A percentile compares a stretch with the other conserved stretches of the same genome.
Evolutionary conservation across 2,888 invertebrate genomes (phyloP).

Genomic region (Papilio gigon): DNA sequence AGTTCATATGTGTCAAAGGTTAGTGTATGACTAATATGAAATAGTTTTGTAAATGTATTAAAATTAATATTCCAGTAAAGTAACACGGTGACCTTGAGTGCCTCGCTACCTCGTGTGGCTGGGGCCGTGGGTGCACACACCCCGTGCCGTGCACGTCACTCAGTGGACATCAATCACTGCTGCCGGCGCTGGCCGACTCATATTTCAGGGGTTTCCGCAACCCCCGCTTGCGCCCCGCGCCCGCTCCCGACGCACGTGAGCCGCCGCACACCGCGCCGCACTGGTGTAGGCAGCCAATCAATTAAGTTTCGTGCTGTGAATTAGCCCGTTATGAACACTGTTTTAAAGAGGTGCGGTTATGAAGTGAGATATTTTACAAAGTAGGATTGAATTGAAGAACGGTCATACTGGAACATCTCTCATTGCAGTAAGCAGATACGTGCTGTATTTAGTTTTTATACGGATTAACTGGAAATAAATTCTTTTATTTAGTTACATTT

Average conservation of each 20-base stretch:
- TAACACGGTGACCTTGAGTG: slow-evolving; percentile 26
- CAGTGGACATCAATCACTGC: slow-evolving; percentile 79
- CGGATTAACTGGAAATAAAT: too few species aligned
- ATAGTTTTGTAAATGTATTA: too few species aligned
- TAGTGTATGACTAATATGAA: too few species aligned
- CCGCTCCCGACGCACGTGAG: slow-evolving; percentile 52
- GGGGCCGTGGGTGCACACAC: slow-evolving; percentile 48
- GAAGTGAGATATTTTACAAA: slow-evolving; percentile 15
- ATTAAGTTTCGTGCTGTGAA: slow-evolving; percentile 66
- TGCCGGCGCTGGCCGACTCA: slow-evolving; percentile 75
- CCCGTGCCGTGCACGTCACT: slow-evolving; percentile 75
- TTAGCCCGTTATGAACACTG: slow-evolving; percentile 53
- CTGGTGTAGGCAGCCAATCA: slow-evolving; percentile 64
- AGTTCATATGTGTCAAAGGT: too few species aligned
- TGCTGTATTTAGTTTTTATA: too few species aligned
- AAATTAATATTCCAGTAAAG: neutral
- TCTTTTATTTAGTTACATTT: too few species aligned
- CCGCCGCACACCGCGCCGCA: slow-evolving; percentile 42
- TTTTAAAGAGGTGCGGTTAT: slow-evolving; percentile 49
- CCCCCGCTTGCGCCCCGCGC: slow-evolving; percentile 38
- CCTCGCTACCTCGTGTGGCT: slow-evolving; percentile 42
- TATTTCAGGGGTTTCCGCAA: slow-evolving; percentile 65
- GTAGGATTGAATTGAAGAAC: neutral
- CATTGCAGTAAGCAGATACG: too few species aligned
- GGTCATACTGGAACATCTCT: too few species aligned